Evolutionary conservation across 2,113 vertebrate genomes (phyloP).

Genomic region (Pantherophis guttatus): DNA sequence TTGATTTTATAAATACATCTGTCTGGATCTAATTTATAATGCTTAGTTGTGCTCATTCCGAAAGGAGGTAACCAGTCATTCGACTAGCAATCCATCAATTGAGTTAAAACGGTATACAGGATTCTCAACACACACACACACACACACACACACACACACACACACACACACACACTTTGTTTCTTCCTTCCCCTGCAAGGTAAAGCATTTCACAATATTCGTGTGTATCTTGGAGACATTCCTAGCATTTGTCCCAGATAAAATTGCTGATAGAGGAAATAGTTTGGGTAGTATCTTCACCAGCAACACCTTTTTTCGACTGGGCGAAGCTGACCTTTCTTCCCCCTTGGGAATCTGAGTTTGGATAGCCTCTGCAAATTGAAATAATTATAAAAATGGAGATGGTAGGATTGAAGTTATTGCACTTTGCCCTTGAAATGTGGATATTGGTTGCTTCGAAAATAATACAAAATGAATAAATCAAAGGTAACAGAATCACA

Average conservation of each 20-base stretch:
- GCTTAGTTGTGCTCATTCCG: not conserved
- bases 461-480: not conserved
- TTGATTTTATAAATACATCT: not conserved
- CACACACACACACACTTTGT: not conserved
- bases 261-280: constrained; percentile 25
- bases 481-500: not conserved
- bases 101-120: constrained; percentile 1
- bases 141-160: not conserved
- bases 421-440: not conserved
- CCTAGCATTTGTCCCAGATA: constrained; percentile 32
- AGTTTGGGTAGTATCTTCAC: not conserved
- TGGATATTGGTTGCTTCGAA: not conserved
- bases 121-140: not conserved
- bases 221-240: constrained; percentile 18
- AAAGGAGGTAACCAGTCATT: not conserved
- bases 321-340: constrained; percentile 36
- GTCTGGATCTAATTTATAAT: not conserved
- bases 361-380: constrained; percentile 22
- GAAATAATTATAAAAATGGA: not conserved
- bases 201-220: constrained; percentile 11
- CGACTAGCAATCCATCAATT: not conserved
- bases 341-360: not conserved
- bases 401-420: not conserved
- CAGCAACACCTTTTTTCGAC: constrained; percentile 15
- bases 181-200: not conserved